Conservation (phyloP, 1,140 invertebrate genomes). For the Calosoma granatense region DNA sequence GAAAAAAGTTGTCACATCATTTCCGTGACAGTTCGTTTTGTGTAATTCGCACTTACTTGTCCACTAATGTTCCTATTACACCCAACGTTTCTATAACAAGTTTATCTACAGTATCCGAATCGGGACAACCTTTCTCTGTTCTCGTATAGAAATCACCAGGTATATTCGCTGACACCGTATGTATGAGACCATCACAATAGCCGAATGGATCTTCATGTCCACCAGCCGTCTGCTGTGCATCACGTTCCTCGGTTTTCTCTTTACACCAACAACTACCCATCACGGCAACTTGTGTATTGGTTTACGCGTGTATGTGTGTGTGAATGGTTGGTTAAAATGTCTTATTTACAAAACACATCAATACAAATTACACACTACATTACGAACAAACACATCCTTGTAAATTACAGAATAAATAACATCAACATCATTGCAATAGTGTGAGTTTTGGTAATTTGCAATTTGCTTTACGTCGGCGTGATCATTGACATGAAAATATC, state of each 20-base stretch:
- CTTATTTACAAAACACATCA: too few species aligned
- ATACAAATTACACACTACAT: background rate
- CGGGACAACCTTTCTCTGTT: conserved; percentile 29
- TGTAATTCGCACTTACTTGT: conserved; percentile 54
- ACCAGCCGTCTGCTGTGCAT: conserved; percentile 28
- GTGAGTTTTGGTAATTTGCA: background rate
- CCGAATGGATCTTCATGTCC: conserved; percentile 27
- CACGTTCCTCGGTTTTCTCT: conserved; percentile 38
- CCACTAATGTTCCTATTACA: conserved; percentile 69
- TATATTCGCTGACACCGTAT: conserved; percentile 22
- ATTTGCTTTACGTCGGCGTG: conserved; percentile 23
- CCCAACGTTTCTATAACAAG: conserved; percentile 70
- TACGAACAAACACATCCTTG: background rate
- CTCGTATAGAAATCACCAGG: conserved; percentile 27
- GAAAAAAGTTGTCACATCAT: too few species aligned
- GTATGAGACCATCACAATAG: conserved; percentile 24
- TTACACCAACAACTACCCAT: conserved; percentile 58
- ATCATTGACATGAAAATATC: conserved; percentile 23
- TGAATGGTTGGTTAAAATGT: too few species aligned
- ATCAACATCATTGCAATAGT: too few species aligned
- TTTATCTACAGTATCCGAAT: conserved; percentile 48
- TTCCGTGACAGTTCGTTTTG: conserved; percentile 12
- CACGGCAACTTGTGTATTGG: conserved; percentile 15
- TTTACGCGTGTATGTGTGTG: too few species aligned
- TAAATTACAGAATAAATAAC: too few species aligned